Conservation (phyloP, 2,888 invertebrate genomes). For the Ormyrus pomaceus region DNA sequence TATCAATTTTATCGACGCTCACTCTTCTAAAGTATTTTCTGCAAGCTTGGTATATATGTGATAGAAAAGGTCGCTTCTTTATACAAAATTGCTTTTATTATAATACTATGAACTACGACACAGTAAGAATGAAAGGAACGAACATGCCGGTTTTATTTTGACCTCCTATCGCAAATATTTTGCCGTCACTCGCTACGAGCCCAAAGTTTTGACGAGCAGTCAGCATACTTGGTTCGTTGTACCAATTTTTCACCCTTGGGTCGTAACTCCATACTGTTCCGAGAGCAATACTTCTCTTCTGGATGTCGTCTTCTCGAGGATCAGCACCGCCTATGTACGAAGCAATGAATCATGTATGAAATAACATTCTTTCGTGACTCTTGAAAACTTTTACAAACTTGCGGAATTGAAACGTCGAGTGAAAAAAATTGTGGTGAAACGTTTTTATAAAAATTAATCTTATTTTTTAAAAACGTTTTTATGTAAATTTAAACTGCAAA, state of each 20-base stretch:
- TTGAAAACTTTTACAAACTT: slow-evolving; percentile 11
- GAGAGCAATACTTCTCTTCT: slow-evolving; percentile 79
- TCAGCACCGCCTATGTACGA: slow-evolving; percentile 79
- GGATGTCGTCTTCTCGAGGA: slow-evolving; percentile 79
- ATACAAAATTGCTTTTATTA: neutral
- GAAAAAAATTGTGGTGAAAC: slow-evolving; percentile 2
- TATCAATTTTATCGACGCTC: too few species aligned
- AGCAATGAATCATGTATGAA: slow-evolving; percentile 33
- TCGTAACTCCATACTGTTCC: slow-evolving; percentile 84
- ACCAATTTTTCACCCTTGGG: slow-evolving; percentile 81
- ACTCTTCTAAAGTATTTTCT: too few species aligned
- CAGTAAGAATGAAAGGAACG: slow-evolving; percentile 46
- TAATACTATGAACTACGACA: neutral
- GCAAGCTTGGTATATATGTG: too few species aligned
- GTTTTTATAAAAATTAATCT: too few species aligned
- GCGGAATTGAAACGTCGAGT: slow-evolving; percentile 15
- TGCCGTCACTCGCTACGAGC: slow-evolving; percentile 81
- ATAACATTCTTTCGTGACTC: slow-evolving; percentile 1
- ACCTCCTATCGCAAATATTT: slow-evolving; percentile 85
- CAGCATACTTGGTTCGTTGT: slow-evolving; percentile 79
- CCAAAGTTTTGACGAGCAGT: slow-evolving; percentile 83
- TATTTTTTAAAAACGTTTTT: too few species aligned
- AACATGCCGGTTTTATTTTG: slow-evolving; percentile 80
- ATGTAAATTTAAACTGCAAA: too few species aligned
- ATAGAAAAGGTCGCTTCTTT: neutral